Conservation (phyloP, 2,113 vertebrate genomes). For the Microcebus lehilahytsara region DNA sequence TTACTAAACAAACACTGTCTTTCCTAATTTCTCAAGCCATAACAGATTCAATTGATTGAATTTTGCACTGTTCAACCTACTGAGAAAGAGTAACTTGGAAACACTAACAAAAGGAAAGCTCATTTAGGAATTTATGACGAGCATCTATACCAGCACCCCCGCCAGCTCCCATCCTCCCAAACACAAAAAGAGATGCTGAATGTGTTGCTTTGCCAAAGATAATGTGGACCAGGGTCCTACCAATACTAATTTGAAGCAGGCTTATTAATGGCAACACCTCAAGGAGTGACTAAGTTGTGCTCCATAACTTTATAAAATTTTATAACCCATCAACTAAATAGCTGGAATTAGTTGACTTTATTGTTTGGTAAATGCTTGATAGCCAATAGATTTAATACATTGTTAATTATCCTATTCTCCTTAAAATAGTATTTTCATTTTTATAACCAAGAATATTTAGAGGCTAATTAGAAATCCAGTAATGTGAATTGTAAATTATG, state of each 20-base stretch:
- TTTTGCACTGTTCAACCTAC: background rate
- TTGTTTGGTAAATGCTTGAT: constrained; percentile 70
- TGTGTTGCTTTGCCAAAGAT: background rate
- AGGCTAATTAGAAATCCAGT: constrained; percentile 80
- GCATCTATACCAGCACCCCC: accelerated
- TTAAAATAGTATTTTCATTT: constrained; percentile 79
- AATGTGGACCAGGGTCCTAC: background rate
- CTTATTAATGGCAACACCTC: background rate
- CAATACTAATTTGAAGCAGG: background rate
- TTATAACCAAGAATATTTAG: constrained; percentile 80
- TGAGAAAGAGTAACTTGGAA: background rate
- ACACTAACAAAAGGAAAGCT: background rate
- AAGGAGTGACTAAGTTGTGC: background rate
- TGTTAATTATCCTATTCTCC: constrained; percentile 75
- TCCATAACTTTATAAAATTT: constrained; percentile 55
- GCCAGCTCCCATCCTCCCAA: no score
- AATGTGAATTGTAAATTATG: constrained; percentile 82
- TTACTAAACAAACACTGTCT: background rate
- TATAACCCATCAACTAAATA: constrained; percentile 42
- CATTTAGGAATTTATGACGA: background rate
- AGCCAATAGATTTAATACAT: constrained; percentile 73
- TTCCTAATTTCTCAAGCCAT: background rate
- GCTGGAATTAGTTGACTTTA: constrained; percentile 59
- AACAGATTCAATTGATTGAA: background rate
- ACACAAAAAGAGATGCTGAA: background rate